A percentile compares a stretch with the other conserved stretches of the same genome.
Conservation (phyloP, 2,888 invertebrate species). For the Pheosia gnoma region DNA sequence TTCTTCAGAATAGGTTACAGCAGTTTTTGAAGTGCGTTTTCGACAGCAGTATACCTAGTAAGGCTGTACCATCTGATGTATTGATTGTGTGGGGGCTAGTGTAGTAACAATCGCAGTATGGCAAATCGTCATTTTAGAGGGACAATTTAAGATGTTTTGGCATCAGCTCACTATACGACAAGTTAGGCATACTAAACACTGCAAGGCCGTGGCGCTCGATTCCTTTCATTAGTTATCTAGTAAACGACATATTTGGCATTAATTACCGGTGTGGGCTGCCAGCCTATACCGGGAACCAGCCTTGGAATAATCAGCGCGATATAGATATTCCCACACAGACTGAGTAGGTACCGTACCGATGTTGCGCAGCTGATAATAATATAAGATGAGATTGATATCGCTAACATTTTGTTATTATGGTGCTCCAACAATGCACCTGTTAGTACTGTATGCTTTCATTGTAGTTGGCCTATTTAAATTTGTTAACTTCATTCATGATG, state of each 20-base stretch:
- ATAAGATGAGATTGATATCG: slow-evolving; percentile 15
- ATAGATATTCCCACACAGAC: slow-evolving; percentile 62
- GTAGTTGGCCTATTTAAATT: no score
- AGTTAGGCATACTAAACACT: slow-evolving; percentile 15
- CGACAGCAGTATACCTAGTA: no score
- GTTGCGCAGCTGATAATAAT: slow-evolving; percentile 15
- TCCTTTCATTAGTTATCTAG: slow-evolving; percentile 30
- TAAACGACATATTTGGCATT: slow-evolving; percentile 54
- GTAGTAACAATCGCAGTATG: background rate
- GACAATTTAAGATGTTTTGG: background rate
- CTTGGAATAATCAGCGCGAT: slow-evolving; percentile 51
- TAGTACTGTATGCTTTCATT: no score
- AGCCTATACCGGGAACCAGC: slow-evolving; percentile 54
- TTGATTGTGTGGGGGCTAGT: background rate
- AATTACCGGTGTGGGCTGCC: slow-evolving; percentile 66
- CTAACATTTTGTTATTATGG: background rate
- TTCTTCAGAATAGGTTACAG: no score
- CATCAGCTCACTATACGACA: slow-evolving; percentile 6
- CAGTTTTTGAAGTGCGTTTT: no score
- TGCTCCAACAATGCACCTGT: background rate
- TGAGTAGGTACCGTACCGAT: slow-evolving; percentile 49
- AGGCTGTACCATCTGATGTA: background rate
- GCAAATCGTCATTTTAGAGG: background rate
- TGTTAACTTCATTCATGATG: no score
- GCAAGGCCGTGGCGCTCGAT: slow-evolving; percentile 20